Evolutionary conservation across 2,113 vertebrate genomes (phyloP).

Genomic region (Amazona guildingii): DNA sequence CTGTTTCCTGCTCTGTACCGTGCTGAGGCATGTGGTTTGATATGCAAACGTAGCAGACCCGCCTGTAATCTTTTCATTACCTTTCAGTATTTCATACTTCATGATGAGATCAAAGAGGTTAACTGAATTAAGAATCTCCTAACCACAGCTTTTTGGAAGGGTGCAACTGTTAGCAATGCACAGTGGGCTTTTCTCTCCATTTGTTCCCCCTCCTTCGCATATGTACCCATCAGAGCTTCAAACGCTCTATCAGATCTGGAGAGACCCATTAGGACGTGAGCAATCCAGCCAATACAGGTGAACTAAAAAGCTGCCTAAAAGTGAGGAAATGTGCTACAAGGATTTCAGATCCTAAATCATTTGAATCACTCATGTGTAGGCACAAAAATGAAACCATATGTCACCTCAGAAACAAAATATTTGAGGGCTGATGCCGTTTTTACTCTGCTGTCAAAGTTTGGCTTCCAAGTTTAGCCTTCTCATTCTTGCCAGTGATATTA

Average conservation of each 20-base stretch:
- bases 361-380: background rate
- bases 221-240: slow-evolving; percentile 2
- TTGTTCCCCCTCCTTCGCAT: background rate
- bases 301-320: background rate
- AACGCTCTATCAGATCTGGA: background rate
- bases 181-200: background rate
- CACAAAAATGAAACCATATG: slow-evolving; percentile 17
- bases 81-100: background rate
- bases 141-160: background rate
- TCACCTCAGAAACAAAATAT: slow-evolving; percentile 37
- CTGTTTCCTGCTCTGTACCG: background rate
- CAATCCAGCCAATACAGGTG: background rate
- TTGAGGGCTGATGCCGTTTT: slow-evolving; percentile 18
- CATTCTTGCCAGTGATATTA: slow-evolving; percentile 11
- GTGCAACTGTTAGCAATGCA: background rate
- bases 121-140: background rate
- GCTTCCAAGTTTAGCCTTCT: slow-evolving; percentile 13
- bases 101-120: slow-evolving; percentile 36
- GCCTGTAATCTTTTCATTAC: background rate
- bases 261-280: slow-evolving; percentile 3
- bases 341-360: slow-evolving; percentile 22
- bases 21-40: background rate
- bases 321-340: slow-evolving; percentile 19
- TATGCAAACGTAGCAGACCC: background rate
- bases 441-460: background rate